These are phyloP conservation scores for Eubasilissa regina DNA, from an alignment of 1,140 invertebrate genomes.

Conservation along the genomic window DNA sequence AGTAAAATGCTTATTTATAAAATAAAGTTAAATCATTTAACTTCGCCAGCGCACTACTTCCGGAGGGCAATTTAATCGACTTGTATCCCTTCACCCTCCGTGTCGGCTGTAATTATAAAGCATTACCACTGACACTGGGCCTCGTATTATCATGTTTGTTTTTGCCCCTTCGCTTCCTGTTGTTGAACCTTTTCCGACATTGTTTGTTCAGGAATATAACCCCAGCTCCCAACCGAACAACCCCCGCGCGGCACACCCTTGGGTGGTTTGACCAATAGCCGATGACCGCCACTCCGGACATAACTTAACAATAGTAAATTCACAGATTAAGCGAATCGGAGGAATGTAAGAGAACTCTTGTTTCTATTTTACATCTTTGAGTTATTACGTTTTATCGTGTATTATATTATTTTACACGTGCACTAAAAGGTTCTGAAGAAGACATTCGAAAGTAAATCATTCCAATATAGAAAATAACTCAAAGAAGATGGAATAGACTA, in stretches of 20 bases:
- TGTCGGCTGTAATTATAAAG: slow-evolving; percentile 32
- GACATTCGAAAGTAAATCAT: no score
- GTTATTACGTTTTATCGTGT: no score
- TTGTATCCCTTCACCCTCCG: background rate
- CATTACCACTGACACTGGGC: slow-evolving; percentile 4
- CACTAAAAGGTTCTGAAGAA: no score
- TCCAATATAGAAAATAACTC: no score
- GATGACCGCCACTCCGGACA: background rate
- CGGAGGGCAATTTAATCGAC: background rate
- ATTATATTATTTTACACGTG: no score
- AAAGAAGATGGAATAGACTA: no score
- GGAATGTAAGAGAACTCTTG: no score
- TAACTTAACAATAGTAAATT: no score
- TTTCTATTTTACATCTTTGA: no score
- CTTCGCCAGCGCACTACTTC: background rate
- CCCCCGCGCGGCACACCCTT: no score
- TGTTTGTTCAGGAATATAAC: slow-evolving; percentile 15
- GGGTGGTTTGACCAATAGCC: background rate
- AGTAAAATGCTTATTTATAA: no score
- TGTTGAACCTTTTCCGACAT: slow-evolving; percentile 17
- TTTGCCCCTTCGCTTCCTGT: slow-evolving; percentile 20
- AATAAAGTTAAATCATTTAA: background rate
- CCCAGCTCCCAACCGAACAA: background rate
- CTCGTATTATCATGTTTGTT: slow-evolving; percentile 29
- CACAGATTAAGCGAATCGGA: no score